Base-by-base conservation (phyloP, 2,797 vertebrate genomes). In the Gephyroberyx darwinii region DNA sequence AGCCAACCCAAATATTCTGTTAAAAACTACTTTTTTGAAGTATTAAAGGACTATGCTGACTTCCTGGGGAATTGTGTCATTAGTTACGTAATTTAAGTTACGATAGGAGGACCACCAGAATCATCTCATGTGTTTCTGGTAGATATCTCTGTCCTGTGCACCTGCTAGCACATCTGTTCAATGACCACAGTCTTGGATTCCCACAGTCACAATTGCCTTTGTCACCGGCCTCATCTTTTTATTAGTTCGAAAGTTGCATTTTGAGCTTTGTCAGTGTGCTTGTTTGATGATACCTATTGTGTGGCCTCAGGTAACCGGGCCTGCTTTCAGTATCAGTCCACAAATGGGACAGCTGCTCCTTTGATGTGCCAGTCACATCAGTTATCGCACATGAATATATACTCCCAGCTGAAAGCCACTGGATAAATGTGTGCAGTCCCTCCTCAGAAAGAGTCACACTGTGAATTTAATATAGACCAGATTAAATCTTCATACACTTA, bases 321-420 rank as follows among this genome's bases (percentile, higher is more conserved):
- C 19, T 50, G 20, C 17, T 53, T 8, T 57, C 31, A 26, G 47
- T 41, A 9, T 71, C 69, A 8, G 9, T n/a, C 35, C 31, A 63
- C 51, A 53, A 59, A 50, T 64, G 10, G 16, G 12, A 1, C 10
- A 14, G 56, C 33, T 61, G 45, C 60, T 50, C 9, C 20, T 65
- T 69, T 73, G 17, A 75, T 50, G 37, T 53, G 45, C 22, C 65
- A 56, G 5, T 82, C 53, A 62, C 65, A 82, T 70, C 55, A 68
- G 61, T 69, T 43, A 35, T 54, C 14, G 19, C 30, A 43, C 12
- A 16, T 52, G 57, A 73, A 77, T 53, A 60, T 39, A 55, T 5
- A 39, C 53, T 19, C 19, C 19, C 9, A 22, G 68, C 55, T 56
- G 1, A 57, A 48, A 53, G 51, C 14, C 7, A 51, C 33, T 22